These are phyloP conservation scores for Natrix natrix DNA, from an alignment of 2,797 vertebrate genomes.

Conservation along the genomic window DNA sequence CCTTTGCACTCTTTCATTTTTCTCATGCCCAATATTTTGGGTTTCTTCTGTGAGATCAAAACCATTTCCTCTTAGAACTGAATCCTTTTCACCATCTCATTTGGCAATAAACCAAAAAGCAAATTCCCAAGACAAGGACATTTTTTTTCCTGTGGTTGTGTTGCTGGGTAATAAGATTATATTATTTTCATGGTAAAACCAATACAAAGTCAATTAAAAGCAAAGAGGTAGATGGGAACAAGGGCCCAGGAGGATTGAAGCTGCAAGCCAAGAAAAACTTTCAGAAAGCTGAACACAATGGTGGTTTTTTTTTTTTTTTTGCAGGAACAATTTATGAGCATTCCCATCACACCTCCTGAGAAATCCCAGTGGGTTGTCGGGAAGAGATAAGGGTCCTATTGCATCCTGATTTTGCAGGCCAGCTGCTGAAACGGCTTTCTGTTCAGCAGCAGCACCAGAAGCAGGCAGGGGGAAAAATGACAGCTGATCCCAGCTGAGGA, in stretches of 20 bases:
- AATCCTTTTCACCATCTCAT: neutral
- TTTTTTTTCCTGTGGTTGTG: neutral
- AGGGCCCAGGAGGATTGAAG: conserved; percentile 4
- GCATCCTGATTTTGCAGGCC: neutral
- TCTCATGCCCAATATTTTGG: neutral
- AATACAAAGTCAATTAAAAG: conserved; percentile 34
- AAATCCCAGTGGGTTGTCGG: neutral
- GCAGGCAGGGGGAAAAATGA: neutral
- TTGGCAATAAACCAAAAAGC: neutral
- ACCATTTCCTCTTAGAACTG: neutral
- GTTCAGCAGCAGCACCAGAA: neutral
- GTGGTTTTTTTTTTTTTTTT: neutral
- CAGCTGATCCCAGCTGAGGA: neutral
- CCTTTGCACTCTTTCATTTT: neutral
- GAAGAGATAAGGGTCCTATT: neutral
- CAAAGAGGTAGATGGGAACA: conserved; percentile 4
- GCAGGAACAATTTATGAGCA: neutral
- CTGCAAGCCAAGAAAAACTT: neutral
- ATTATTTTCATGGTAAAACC: conserved; percentile 35
- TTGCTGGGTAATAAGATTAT: neutral
- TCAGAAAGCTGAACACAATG: neutral
- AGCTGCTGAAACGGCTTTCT: neutral
- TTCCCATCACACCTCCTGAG: neutral
- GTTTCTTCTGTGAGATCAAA: too few relatives aligned
- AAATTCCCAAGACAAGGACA: neutral